Percentiles rank a stretch among this genome's conserved stretches.
Evolutionary conservation across 92 coral and sea anemone species (phyloP).

Genomic region (Zoanthus gigantus): DNA sequence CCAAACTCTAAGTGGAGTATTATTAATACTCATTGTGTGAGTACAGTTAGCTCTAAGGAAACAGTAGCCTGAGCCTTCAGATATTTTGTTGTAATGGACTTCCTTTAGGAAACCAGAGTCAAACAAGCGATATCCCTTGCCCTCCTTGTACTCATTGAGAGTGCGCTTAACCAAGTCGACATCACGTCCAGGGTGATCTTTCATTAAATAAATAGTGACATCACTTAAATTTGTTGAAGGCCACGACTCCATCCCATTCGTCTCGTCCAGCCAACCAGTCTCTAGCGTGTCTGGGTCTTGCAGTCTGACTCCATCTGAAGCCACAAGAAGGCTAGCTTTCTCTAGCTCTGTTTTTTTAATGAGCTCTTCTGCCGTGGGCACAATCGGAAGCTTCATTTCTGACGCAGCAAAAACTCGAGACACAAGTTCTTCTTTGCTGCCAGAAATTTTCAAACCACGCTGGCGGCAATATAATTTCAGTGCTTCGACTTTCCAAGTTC

Average conservation of each 20-base stretch:
- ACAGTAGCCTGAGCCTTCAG: constrained; percentile 62
- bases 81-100: constrained; percentile 49
- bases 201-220: constrained; percentile 50
- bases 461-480: constrained; percentile 46
- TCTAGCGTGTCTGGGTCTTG: constrained; percentile 55
- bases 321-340: constrained; percentile 51
- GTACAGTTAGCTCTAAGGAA: constrained; percentile 69
- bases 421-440: constrained; percentile 33
- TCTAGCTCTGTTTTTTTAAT: constrained; percentile 37
- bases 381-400: constrained; percentile 45
- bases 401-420: constrained; percentile 52
- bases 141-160: constrained; percentile 71
- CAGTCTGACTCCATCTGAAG: constrained; percentile 22
- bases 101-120: constrained; percentile 71
- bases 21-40: constrained; percentile 66
- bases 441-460: neutral
- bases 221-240: constrained; percentile 60
- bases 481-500: constrained; percentile 46
- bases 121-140: constrained; percentile 60
- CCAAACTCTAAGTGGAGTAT: constrained; percentile 66
- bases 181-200: constrained; percentile 64
- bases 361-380: constrained; percentile 45
- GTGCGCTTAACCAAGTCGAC: constrained; percentile 52
- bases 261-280: constrained; percentile 59
- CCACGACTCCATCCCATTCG: constrained; percentile 56